Base-by-base conservation (phyloP, 2,888 invertebrate genomes). In the Drosophila infuscata region DNA sequence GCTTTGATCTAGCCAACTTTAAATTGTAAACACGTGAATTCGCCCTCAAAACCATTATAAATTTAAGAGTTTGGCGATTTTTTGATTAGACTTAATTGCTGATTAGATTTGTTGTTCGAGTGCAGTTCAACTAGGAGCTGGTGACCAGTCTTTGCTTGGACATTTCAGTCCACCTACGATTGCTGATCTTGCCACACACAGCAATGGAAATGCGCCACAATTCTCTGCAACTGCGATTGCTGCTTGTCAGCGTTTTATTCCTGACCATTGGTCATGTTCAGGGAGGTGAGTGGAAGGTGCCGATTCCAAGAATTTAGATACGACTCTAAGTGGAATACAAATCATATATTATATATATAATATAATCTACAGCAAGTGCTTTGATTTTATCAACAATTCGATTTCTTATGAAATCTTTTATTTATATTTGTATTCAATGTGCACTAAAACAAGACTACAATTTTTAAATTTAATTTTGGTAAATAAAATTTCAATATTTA, bases 41-140 rank as follows among this genome's bases (percentile, higher is more conserved):
- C 9, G 12, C 38, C 9, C 30, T 43, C 49, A 3, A 20, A 52
- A 58, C 61, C 29, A 11, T 41, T 15, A 8, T 20, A 36, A 46
- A 49, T 67, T 77, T 81, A 81, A 76, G 49, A 46, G 35, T 70
- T 60, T 78, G 56, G 25, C 62, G 58, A 74, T 68, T 49, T 49
- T 56, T 4, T 62, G 90, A 90, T 86, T 82, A 46, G 25, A 83
- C 38, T 25, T 38, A 70, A 68, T 51, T 17, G 48, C 74, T 72
- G 86, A 86, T 86, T 81, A 86, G 89, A 90, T 88, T 81, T 69
- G 54, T 20, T 32, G 29, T 32, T 15, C 9, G 51, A 5, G 58
- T 5, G 4, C 9, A 36, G 79, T 78, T 74, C 65, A 65, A 58
- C 43, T 46, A 15, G 3, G 9, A 25, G n/a, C 57, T 4, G 35